A percentile compares a stretch with the other conserved stretches of the same genome.
Conservation (phyloP, 2,797 vertebrate genomes). For the Mus spretus region DNA sequence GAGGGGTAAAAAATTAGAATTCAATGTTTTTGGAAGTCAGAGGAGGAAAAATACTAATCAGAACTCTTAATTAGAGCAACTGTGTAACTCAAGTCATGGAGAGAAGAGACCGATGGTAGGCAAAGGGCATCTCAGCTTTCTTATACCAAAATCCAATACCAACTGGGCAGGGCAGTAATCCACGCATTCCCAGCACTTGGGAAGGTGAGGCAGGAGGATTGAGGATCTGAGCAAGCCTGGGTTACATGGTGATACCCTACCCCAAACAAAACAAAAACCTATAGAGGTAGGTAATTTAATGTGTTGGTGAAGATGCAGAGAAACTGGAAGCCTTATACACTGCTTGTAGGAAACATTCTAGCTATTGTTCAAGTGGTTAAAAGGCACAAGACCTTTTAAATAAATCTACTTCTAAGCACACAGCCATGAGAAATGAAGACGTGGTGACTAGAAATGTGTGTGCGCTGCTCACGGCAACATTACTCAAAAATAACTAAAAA, state of each 20-base stretch:
- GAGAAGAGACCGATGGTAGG: not conserved
- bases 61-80: not conserved
- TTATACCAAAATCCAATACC: not conserved
- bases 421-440: too few species aligned
- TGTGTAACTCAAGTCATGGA: not conserved
- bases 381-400: not conserved
- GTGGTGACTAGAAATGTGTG: not conserved
- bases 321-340: not conserved
- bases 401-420: not conserved
- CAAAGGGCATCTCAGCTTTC: not conserved
- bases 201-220: not conserved
- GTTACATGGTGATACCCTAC: not conserved
- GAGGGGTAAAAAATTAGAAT: not conserved
- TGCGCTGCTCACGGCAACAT: not conserved
- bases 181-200: not conserved
- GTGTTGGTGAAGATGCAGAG: not conserved
- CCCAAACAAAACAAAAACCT: not conserved
- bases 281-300: not conserved
- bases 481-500: constrained; percentile 2
- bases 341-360: not conserved
- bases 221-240: not conserved
- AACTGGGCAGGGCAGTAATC: not conserved
- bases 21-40: constrained; percentile 5
- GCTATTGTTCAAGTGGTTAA: not conserved
- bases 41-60: not conserved